Conservation (phyloP, 2,888 invertebrate genomes). For the Dolomedes plantarius region DNA sequence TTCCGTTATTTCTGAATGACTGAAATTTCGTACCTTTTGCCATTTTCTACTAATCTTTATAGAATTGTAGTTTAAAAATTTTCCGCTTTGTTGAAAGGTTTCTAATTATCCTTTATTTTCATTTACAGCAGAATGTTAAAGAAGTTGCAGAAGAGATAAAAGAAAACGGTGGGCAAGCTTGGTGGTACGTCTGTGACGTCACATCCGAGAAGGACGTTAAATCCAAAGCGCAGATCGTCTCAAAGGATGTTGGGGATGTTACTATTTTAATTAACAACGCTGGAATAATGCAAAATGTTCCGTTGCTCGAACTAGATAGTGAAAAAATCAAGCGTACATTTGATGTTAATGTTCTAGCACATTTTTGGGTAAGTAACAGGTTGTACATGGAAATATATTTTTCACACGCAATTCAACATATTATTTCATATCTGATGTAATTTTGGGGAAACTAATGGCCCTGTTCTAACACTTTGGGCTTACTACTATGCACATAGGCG, state of each 20-base stretch:
- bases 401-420: no score
- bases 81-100: no score
- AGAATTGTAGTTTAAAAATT: no score
- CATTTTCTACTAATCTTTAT: no score
- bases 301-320: conserved; percentile 82
- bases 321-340: conserved; percentile 84
- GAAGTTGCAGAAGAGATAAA: conserved; percentile 68
- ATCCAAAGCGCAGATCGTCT: conserved; percentile 80
- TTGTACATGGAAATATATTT: no score
- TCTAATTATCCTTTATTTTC: no score
- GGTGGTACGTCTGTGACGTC: conserved; percentile 84
- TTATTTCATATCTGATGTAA: no score
- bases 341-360: conserved; percentile 86
- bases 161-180: conserved; percentile 74
- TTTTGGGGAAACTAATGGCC: no score
- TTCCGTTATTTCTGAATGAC: no score
- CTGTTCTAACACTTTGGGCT: no score
- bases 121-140: conserved; percentile 21
- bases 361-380: conserved; percentile 85
- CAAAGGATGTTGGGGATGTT: conserved; percentile 84
- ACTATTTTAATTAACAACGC: conserved; percentile 90
- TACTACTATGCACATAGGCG: no score
- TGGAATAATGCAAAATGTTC: conserved; percentile 89
- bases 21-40: no score
- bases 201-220: conserved; percentile 84